Conservation (phyloP, 2,888 invertebrate genomes). For the Phorcus lineatus region DNA sequence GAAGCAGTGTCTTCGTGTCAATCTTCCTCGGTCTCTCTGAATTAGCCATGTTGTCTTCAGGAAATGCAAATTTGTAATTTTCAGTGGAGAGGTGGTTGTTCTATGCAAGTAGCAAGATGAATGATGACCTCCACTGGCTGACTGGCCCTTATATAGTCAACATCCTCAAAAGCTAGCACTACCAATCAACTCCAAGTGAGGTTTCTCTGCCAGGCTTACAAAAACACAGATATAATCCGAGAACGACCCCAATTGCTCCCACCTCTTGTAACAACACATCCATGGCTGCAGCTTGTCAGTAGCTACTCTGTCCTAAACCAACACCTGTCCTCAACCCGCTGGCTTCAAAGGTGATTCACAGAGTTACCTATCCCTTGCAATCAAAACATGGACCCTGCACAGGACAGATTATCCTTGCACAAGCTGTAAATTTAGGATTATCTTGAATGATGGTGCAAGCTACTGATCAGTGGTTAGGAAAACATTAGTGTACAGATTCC, state of each 20-base stretch:
- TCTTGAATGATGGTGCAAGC: neutral
- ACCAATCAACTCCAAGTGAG: neutral
- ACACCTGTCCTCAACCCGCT: neutral
- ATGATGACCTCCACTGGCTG: neutral
- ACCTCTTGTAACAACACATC: neutral
- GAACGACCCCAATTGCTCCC: conserved; percentile 19
- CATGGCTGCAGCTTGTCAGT: neutral
- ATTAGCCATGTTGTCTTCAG: neutral
- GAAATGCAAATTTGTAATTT: neutral
- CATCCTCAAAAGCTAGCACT: neutral
- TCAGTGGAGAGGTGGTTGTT: neutral
- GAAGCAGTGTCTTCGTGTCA: conserved; percentile 5
- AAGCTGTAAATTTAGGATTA: neutral
- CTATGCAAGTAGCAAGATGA: neutral
- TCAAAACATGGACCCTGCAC: conserved; percentile 9
- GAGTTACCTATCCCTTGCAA: neutral
- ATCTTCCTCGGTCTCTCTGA: conserved; percentile 4
- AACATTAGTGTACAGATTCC: neutral
- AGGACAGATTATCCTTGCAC: neutral
- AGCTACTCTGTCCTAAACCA: neutral
- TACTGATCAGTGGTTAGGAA: neutral
- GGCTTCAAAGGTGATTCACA: neutral
- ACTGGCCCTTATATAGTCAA: neutral
- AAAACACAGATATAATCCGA: neutral
- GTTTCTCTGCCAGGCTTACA: neutral